A percentile compares a stretch with the other conserved stretches of the same genome.
Conservation (phyloP, 2,888 invertebrate genomes). For the Heterodera filipjevi region DNA sequence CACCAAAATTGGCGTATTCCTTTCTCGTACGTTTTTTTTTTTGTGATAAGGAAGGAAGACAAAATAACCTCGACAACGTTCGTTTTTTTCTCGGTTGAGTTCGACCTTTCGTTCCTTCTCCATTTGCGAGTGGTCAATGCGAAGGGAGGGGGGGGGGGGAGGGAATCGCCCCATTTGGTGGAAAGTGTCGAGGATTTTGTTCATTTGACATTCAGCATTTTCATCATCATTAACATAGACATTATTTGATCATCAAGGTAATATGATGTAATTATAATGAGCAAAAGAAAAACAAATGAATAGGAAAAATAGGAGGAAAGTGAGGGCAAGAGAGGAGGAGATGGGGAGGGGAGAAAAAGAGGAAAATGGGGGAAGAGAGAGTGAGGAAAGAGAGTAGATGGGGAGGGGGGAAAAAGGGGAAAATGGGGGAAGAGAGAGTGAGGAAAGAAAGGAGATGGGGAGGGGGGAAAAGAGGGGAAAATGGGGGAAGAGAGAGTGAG, state of each 20-base stretch:
- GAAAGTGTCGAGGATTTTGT: neutral
- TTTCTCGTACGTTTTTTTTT: neutral
- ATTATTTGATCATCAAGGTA: neutral
- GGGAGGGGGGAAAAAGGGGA: neutral
- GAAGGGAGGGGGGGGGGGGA: too few relatives aligned
- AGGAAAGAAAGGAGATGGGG: too few relatives aligned
- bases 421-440: neutral
- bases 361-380: too few relatives aligned
- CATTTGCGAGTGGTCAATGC: slow-evolving; percentile 3
- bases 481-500: neutral
- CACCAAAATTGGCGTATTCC: neutral
- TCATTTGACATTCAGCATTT: neutral
- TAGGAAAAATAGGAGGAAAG: neutral
- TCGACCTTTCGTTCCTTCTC: neutral
- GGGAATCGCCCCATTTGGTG: neutral
- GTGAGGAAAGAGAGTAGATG: too few relatives aligned
- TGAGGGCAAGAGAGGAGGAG: neutral
- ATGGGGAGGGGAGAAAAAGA: neutral
- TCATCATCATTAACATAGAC: too few relatives aligned
- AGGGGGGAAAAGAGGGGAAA: neutral
- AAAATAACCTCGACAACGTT: neutral
- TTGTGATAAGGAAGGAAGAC: neutral
- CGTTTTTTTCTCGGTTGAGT: neutral
- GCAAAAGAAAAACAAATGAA: too few relatives aligned
- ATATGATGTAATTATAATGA: neutral